These are phyloP conservation scores for Heterodera filipjevi DNA, from an alignment of 2,888 invertebrate species.

Conservation along the genomic window DNA sequence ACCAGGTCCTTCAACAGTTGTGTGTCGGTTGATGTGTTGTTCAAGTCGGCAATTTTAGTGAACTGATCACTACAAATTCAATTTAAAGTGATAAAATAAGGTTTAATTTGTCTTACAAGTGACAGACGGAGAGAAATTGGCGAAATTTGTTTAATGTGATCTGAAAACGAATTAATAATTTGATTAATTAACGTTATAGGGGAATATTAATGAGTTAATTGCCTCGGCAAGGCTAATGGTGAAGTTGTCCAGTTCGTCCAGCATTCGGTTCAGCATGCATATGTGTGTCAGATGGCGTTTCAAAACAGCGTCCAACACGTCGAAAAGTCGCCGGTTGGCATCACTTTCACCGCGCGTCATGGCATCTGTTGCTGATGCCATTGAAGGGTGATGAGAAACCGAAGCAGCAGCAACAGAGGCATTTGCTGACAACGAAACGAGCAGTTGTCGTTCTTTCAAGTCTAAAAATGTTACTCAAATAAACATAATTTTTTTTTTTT, in stretches of 20 bases:
- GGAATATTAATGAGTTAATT: neutral
- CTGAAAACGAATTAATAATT: too few species aligned
- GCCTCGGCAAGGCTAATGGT: constrained; percentile 12
- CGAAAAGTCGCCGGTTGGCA: neutral
- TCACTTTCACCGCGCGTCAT: neutral
- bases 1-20: neutral
- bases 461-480: too few species aligned
- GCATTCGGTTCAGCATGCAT: constrained; percentile 37
- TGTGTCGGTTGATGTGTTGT: neutral
- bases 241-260: constrained; percentile 43
- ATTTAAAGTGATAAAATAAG: neutral
- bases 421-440: neutral
- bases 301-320: constrained; percentile 29
- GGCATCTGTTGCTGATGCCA: too few species aligned
- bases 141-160: constrained; percentile 17
- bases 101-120: constrained; percentile 1
- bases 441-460: neutral
- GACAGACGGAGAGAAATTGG: constrained; percentile 19
- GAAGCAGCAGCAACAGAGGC: neutral
- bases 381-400: neutral
- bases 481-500: too few species aligned
- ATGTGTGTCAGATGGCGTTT: constrained; percentile 32
- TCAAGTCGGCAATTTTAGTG: constrained; percentile 25
- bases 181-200: too few species aligned
- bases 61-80: constrained; percentile 25